Evolutionary conservation across 2,888 invertebrate species (phyloP), one percentile per base, ranked within the genome.

Genomic region (Allolobophora icterica): DNA sequence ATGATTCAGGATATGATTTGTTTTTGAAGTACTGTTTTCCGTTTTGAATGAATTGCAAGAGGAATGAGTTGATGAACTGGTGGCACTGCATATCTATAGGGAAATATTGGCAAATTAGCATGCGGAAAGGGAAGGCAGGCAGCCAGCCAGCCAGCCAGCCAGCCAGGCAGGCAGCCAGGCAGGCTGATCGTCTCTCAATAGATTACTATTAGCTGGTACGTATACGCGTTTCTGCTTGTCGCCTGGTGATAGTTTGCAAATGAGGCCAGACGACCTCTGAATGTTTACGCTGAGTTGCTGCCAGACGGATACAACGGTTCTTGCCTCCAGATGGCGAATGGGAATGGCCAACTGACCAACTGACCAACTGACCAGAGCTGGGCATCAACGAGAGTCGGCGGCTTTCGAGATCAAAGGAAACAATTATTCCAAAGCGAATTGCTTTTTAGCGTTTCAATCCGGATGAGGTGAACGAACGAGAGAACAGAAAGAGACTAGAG

Each of bases 371-470:
- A n/a, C 71, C n/a, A 71, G 71, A 52, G 24, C 52, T n/a, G 71
- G n/a, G n/a, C 8, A n/a, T 71, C n/a, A n/a, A 17, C 71, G 71
- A 11, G n/a, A 71, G 71, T 71, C 71, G 71, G 0, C n/a, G 71
- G 71, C 71, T 71, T 71, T 71, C n/a, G 71, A 71, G 71, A 71
- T 71, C 30, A 71, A 71, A 71, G n/a, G 71, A 71, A 71, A 71
- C 71, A 71, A 71, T 71, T 71, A 71, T n/a, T n/a, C 71, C 30
- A 71, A 71, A 30, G n/a, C 71, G n/a, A 71, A 71, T 71, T 71
- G 71, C 71, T 71, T 71, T 71, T 71, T 71, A 71, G 30, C 71
- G 71, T 71, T n/a, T 71, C 71, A 71, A n/a, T 71, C 71, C n/a
- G n/a, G 71, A 71, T 71, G 71, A 30, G 71, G 8, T 71, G 71